phyloP scores from a whole-genome alignment of 2,113 vertebrate genomes.

The Tinamus guttatus region DNA sequence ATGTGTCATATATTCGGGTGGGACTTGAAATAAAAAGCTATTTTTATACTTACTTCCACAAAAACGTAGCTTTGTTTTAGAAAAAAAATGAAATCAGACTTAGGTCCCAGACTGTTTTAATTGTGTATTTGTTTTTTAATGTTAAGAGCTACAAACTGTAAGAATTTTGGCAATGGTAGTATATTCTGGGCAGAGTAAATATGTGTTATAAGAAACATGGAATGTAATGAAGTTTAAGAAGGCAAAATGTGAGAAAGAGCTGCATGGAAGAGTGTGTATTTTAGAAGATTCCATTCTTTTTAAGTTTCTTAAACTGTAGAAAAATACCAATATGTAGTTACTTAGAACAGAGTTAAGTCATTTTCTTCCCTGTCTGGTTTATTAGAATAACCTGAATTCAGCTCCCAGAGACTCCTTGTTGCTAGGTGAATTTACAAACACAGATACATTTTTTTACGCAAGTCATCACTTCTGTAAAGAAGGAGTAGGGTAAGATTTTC shows the following conservation, averaged over 20 bases:
- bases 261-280: neutral
- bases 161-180: neutral
- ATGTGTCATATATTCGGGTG: neutral
- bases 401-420: neutral
- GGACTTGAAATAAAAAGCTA: neutral
- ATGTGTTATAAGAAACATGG: neutral
- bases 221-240: neutral
- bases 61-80: neutral
- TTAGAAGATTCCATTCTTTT: neutral
- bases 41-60: neutral
- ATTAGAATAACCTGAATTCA: neutral
- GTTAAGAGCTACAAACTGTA: neutral
- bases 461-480: slow-evolving; percentile 17
- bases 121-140: neutral
- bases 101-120: neutral
- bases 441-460: neutral
- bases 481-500: neutral
- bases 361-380: neutral
- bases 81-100: neutral
- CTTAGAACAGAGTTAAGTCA: neutral
- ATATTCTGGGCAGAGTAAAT: neutral
- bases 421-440: slow-evolving; percentile 19
- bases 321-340: neutral
- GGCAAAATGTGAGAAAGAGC: neutral
- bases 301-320: neutral